A percentile compares a stretch with the other conserved stretches of the same genome.
These are phyloP conservation scores for Xerus inauris DNA, from an alignment of 2,113 vertebrate genomes.

Conservation along the genomic window DNA sequence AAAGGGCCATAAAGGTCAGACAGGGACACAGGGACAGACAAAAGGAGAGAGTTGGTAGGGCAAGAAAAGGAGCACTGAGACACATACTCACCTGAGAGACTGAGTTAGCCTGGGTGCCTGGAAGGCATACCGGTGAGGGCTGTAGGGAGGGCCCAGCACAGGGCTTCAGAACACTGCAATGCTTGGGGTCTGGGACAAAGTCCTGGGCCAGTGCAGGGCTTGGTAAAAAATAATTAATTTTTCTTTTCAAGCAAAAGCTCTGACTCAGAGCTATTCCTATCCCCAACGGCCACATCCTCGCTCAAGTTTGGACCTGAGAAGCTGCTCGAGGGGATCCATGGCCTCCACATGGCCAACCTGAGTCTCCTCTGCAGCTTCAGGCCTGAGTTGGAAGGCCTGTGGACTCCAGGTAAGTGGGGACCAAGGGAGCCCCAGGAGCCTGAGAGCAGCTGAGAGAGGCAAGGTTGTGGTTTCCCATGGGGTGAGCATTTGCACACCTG, in stretches of 20 bases:
- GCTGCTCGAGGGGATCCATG: background rate
- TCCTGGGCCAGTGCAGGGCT: conserved; percentile 51
- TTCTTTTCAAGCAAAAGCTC: conserved; percentile 52
- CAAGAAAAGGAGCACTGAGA: background rate
- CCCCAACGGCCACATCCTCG: background rate
- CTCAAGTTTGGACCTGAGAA: background rate
- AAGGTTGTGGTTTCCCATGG: background rate
- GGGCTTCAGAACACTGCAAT: background rate
- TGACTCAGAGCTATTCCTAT: conserved; percentile 63
- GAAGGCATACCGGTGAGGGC: background rate
- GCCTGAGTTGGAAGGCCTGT: background rate
- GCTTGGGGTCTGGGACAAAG: conserved; percentile 73
- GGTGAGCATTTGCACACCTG: background rate
- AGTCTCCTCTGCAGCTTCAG: background rate
- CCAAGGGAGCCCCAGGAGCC: background rate
- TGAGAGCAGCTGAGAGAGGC: background rate
- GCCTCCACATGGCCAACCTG: conserved; percentile 57
- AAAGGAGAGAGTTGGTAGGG: background rate
- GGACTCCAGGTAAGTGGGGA: conserved; percentile 63
- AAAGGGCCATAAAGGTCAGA: background rate
- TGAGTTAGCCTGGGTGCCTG: background rate
- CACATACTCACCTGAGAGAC: background rate
- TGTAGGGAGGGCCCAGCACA: background rate
- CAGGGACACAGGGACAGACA: background rate
- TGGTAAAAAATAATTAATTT: conserved; percentile 80